A percentile compares a stretch with the other conserved stretches of the same genome.
Evolutionary conservation across 1,140 invertebrate genomes (phyloP).

Genomic region (Drosophila mauritiana): DNA sequence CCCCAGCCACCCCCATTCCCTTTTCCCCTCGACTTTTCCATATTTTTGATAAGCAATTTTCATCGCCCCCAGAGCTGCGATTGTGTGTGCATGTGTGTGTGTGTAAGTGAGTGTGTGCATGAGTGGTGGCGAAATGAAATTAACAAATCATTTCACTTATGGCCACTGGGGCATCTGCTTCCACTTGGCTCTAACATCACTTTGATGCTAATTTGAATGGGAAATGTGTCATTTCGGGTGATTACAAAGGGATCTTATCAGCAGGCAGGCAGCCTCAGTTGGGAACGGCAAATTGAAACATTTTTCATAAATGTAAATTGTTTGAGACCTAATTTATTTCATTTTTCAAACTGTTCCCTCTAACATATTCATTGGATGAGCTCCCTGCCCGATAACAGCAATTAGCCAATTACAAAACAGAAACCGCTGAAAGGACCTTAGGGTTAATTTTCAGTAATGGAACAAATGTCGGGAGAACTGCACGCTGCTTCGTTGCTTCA

Average conservation of each 20-base stretch:
- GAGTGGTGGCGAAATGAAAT: slow-evolving; percentile 61
- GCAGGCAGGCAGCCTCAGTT: slow-evolving; percentile 31
- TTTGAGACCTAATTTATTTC: neutral
- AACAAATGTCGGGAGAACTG: slow-evolving; percentile 37
- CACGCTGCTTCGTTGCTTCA: slow-evolving; percentile 34
- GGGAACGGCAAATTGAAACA: slow-evolving; percentile 10
- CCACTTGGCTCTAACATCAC: slow-evolving; percentile 56
- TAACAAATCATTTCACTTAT: slow-evolving; percentile 75
- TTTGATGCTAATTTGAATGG: slow-evolving; percentile 82
- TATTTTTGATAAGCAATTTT: slow-evolving; percentile 81
- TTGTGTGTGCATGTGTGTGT: slow-evolving; percentile 2
- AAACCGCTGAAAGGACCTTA: no score
- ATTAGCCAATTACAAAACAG: slow-evolving; percentile 30
- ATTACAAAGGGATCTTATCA: slow-evolving; percentile 70
- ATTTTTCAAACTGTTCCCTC: no score
- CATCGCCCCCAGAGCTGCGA: slow-evolving; percentile 33
- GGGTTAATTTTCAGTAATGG: slow-evolving; percentile 36
- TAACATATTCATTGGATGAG: neutral
- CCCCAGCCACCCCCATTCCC: neutral
- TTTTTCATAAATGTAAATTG: neutral
- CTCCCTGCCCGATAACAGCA: neutral
- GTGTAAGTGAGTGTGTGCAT: slow-evolving; percentile 2
- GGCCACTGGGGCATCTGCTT: slow-evolving; percentile 44
- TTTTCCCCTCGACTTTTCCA: slow-evolving; percentile 27
- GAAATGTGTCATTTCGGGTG: slow-evolving; percentile 72